Evolutionary conservation across 2,888 invertebrate genomes (phyloP).

Genomic region (Eupithecia tripunctaria): DNA sequence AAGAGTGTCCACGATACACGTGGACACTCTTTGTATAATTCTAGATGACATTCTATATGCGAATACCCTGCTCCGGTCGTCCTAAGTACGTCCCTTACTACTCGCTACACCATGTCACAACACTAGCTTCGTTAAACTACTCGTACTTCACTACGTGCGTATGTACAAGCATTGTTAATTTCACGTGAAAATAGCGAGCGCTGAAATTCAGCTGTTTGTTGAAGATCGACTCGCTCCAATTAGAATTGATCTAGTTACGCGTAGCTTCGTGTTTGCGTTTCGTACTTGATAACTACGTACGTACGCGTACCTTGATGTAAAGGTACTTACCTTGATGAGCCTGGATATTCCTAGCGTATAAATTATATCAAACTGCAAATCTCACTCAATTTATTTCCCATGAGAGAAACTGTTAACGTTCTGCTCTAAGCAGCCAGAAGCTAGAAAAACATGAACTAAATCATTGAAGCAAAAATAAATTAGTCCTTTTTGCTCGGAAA

Average conservation of each 20-base stretch:
- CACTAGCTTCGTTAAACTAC: conserved; percentile 7
- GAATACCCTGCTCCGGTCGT: neutral
- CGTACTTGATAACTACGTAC: conserved; percentile 4
- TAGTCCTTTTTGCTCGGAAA: neutral
- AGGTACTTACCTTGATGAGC: neutral
- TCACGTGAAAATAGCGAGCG: conserved; percentile 26
- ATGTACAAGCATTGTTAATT: conserved; percentile 30
- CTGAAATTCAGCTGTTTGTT: conserved; percentile 20
- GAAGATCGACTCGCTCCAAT: conserved; percentile 25
- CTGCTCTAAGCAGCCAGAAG: no score
- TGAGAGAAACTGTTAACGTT: neutral
- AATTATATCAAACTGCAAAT: neutral
- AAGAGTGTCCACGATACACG: no score
- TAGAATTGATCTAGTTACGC: conserved; percentile 28
- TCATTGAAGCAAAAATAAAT: neutral
- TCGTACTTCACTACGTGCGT: neutral
- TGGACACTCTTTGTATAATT: no score
- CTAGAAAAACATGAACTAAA: neutral
- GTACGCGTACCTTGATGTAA: neutral
- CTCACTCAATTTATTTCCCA: neutral
- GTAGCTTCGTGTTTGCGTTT: conserved; percentile 9
- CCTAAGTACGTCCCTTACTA: neutral
- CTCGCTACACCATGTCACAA: conserved; percentile 1
- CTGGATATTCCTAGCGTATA: neutral
- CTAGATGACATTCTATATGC: no score